Conservation (phyloP, 2,888 invertebrate species). For the Tiliacea citrago region DNA sequence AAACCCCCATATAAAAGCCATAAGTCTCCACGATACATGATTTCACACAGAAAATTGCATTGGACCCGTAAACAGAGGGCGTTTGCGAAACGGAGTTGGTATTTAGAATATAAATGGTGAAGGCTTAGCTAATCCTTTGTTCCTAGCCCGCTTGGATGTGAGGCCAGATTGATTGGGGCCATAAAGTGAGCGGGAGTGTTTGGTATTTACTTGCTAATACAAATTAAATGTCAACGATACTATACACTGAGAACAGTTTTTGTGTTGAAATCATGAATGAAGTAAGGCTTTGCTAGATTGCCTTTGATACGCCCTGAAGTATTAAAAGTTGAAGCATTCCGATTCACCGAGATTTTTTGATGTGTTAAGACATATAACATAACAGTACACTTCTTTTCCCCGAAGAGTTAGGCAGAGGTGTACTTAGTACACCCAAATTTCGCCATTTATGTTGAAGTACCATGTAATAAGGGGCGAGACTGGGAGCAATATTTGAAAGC, state of each 20-base stretch:
- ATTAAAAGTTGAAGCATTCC: too few relatives aligned
- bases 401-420: too few relatives aligned
- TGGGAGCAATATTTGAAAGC: too few relatives aligned
- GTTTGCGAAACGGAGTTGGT: constrained; percentile 69
- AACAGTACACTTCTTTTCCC: too few relatives aligned
- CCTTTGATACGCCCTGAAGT: too few relatives aligned
- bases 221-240: constrained; percentile 47
- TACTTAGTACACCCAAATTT: too few relatives aligned
- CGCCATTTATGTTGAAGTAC: too few relatives aligned
- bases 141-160: constrained; percentile 62
- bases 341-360: too few relatives aligned
- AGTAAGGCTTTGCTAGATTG: background rate
- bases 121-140: constrained; percentile 75
- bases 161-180: constrained; percentile 63
- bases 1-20: constrained; percentile 12
- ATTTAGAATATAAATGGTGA: constrained; percentile 76
- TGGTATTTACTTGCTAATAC: constrained; percentile 33
- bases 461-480: too few relatives aligned
- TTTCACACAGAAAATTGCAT: constrained; percentile 59
- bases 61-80: constrained; percentile 52
- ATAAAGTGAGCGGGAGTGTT: constrained; percentile 53
- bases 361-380: too few relatives aligned
- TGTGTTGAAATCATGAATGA: constrained; percentile 30
- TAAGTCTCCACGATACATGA: constrained; percentile 29
- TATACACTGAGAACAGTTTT: constrained; percentile 15